Evolutionary conservation across 64 coral and sea anemone species (phyloP), one percentile per base, ranked within the genome.

Genomic region (Pocillopora damicornis): DNA sequence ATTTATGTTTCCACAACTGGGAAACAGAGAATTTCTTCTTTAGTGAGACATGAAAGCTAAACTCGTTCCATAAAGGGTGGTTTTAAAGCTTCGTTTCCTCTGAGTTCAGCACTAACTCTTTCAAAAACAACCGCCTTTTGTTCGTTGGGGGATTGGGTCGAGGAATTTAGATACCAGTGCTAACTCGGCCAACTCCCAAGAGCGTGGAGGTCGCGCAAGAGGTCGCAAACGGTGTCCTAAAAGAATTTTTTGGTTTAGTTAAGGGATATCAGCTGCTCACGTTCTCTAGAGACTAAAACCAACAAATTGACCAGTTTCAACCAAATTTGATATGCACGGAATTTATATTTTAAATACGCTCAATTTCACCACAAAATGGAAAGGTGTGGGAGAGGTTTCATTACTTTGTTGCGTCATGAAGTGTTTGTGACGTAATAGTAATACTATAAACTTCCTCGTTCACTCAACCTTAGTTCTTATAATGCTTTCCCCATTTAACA

Each of bases 41-140:
- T 18, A 9, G 22, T 20, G 22, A 51, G 56, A 25, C 42, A 23
- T 5, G 25, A 23, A 11, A 23, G 20, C 22, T 71, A 9, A 71
- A 71, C 22, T 11, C 11, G 22, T 23, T 20, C 4, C 2, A 71
- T 71, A 1, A 26, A n/a, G 67, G n/a, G 67, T 71, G 10, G 42
- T 7, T 2, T 51, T 51, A 7, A 51, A 69, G 61, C 22, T 69
- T 69, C 17, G 4, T n/a, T 69, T 18, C 66, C 3, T 22, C 23
- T 11, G 67, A 11, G 22, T 22, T 60, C 5, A 38, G 56, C 37
- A 77, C 18, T 10, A 17, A 26, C 63, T 2, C 34, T 14, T 85
- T 72, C 4, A 20, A 85, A 85, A 85, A 85, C 63, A 85, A 72
- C 64, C 81, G 81, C 81, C 65, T 85, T 85, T 57, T 5, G 17